These are phyloP conservation scores for Dolichomitus sp. DNA, from an alignment of 2,888 invertebrate genomes.

Conservation along the genomic window DNA sequence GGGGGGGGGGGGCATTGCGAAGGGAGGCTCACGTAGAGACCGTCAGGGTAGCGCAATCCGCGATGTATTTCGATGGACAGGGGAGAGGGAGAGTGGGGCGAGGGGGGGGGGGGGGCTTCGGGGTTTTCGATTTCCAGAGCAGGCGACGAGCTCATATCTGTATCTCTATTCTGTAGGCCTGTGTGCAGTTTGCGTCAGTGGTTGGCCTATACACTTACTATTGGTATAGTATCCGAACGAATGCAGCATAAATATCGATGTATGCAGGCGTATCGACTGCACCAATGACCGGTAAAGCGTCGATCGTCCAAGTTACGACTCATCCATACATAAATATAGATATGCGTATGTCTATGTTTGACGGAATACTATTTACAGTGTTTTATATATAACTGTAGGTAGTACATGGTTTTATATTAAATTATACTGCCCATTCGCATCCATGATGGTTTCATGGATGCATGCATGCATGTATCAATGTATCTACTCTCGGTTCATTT, in stretches of 20 bases:
- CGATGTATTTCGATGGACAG: slow-evolving; percentile 49
- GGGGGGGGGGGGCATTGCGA: slow-evolving; percentile 27
- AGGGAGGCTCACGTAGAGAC: slow-evolving; percentile 16
- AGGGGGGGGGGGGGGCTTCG: background rate
- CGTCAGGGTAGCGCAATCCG: slow-evolving; percentile 52
- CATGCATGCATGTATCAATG: background rate
- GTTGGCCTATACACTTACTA: background rate
- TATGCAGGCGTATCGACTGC: slow-evolving; percentile 34
- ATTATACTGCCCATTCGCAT: slow-evolving; percentile 13
- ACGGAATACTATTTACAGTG: slow-evolving; percentile 8
- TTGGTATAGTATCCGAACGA: slow-evolving; percentile 11
- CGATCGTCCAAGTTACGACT: slow-evolving; percentile 60
- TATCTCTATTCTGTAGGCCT: slow-evolving; percentile 21
- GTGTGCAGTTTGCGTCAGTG: background rate
- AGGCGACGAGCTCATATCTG: slow-evolving; percentile 35
- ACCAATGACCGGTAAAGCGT: slow-evolving; percentile 61
- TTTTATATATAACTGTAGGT: background rate
- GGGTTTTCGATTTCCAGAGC: slow-evolving; percentile 58
- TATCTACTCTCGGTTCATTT: slow-evolving; percentile 3
- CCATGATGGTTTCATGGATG: slow-evolving; percentile 1
- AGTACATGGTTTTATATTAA: slow-evolving; percentile 31
- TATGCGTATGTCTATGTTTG: slow-evolving; percentile 2
- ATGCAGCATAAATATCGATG: slow-evolving; percentile 52
- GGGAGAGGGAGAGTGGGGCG: no score
- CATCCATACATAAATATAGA: slow-evolving; percentile 24